Conservation (phyloP, 2,797 vertebrate species). For the Neopelma chrysocephalum region DNA sequence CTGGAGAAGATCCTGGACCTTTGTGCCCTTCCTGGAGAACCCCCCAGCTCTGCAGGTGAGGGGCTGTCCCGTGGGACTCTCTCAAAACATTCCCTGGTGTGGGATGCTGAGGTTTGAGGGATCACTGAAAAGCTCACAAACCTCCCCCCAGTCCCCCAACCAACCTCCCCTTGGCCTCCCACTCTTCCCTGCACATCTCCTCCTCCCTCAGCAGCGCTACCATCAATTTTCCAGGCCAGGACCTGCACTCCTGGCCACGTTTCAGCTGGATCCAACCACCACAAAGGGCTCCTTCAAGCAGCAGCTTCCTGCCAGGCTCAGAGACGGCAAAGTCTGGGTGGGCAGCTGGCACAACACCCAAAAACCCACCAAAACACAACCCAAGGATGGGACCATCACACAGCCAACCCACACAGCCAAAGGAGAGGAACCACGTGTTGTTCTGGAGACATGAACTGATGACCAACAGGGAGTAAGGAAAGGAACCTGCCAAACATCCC, state of each 20-base stretch:
- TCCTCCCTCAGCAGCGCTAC: neutral
- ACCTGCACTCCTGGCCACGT: neutral
- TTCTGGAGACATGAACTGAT: fast-evolving
- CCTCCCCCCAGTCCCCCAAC: neutral
- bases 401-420: fast-evolving
- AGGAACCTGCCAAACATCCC: neutral
- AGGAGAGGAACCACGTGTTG: fast-evolving
- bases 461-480: neutral
- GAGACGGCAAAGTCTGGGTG: neutral
- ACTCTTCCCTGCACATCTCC: neutral
- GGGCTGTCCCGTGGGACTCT: neutral
- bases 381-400: fast-evolving
- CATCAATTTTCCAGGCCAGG: neutral
- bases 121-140: neutral
- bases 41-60: neutral
- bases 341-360: neutral
- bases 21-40: neutral
- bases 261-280: neutral
- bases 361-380: neutral
- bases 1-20: neutral
- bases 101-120: conserved; percentile 34
- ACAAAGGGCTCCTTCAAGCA: neutral
- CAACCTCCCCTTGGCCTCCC: conserved; percentile 29
- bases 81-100: neutral
- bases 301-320: neutral